These are phyloP conservation scores for Dolichoris vasculosae DNA, from an alignment of 1,140 invertebrate genomes.

Conservation along the genomic window DNA sequence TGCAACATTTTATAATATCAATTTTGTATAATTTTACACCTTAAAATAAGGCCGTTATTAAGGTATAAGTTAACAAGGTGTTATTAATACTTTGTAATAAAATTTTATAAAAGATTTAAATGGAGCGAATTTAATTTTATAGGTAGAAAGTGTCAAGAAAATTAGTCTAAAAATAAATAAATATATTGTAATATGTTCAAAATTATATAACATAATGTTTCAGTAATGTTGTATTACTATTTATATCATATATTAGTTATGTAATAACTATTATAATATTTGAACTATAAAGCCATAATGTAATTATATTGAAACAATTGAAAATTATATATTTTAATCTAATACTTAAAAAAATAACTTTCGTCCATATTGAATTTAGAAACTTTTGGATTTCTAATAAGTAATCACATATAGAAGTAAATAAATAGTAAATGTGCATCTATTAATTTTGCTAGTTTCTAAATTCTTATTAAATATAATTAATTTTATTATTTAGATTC, in stretches of 20 bases:
- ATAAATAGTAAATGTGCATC: too few relatives aligned
- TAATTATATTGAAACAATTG: not conserved
- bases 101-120: not conserved
- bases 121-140: not conserved
- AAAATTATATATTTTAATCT: not conserved
- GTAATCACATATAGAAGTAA: too few relatives aligned
- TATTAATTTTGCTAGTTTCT: too few relatives aligned
- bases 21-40: not conserved
- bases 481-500: too few relatives aligned
- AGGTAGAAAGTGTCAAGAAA: not conserved
- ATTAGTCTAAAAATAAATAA: conserved; percentile 10
- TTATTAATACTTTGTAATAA: not conserved
- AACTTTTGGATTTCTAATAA: not conserved
- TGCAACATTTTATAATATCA: not conserved
- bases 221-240: not conserved
- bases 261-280: not conserved
- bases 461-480: too few relatives aligned
- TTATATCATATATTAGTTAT: not conserved
- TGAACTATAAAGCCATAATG: not conserved
- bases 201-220: not conserved
- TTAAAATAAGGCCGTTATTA: too few relatives aligned
- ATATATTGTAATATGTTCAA: not conserved
- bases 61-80: not conserved
- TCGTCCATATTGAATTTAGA: not conserved
- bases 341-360: not conserved